These are phyloP conservation scores for Micronycteris hirsuta DNA, from an alignment of 2,113 vertebrate species.

Conservation along the genomic window DNA sequence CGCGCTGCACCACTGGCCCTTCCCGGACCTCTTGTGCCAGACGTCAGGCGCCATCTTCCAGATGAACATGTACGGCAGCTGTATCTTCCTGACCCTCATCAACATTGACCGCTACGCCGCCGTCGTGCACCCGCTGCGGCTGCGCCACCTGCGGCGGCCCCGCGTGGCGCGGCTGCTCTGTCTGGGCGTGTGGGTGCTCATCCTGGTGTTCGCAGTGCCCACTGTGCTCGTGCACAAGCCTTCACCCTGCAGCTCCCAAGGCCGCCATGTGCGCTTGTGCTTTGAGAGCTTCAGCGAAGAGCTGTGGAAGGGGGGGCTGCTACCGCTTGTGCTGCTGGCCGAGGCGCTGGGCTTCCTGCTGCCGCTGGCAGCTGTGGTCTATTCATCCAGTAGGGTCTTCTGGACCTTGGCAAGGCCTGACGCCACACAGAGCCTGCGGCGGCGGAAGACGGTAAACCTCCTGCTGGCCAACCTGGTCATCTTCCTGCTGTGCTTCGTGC, in stretches of 20 bases:
- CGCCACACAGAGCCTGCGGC: constrained; percentile 61
- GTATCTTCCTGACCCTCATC: constrained; percentile 87
- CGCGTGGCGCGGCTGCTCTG: constrained; percentile 80
- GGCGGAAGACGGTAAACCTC: constrained; percentile 80
- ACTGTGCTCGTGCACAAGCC: constrained; percentile 76
- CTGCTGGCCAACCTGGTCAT: constrained; percentile 84
- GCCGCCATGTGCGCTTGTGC: constrained; percentile 62
- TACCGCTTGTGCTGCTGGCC: constrained; percentile 80
- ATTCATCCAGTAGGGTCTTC: constrained; percentile 80
- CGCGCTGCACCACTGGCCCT: constrained; percentile 79
- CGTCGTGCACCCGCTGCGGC: constrained; percentile 83
- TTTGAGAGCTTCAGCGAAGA: constrained; percentile 82
- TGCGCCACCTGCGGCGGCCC: constrained; percentile 82
- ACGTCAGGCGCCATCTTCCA: constrained; percentile 86
- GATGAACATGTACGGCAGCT: constrained; percentile 90
- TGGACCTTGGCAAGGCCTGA: constrained; percentile 73
- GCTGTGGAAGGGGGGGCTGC: constrained; percentile 78
- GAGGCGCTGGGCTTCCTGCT: constrained; percentile 84
- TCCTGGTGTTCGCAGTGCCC: constrained; percentile 81
- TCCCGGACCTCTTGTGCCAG: constrained; percentile 82
- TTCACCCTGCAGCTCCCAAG: constrained; percentile 59
- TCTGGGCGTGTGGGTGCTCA: constrained; percentile 80
- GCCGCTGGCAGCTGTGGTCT: constrained; percentile 78
- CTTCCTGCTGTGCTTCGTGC: constrained; percentile 86
- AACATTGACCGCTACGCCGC: constrained; percentile 86